Base-by-base conservation (phyloP, 2,113 vertebrate genomes). In the Toxotes chatareus region DNA sequence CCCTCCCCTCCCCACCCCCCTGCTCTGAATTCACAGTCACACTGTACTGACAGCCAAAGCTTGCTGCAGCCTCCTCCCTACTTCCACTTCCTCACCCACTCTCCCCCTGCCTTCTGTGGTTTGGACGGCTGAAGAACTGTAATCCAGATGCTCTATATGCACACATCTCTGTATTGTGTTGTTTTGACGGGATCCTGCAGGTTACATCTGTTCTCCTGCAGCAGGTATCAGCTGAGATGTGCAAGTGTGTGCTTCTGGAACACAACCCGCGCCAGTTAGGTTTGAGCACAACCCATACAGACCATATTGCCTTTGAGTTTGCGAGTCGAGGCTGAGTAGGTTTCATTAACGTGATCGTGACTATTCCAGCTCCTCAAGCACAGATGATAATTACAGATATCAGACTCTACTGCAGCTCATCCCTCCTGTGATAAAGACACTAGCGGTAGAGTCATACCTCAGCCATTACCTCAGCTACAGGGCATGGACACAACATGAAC, bases 1-100 rank as follows among this genome's bases (percentile, higher is more conserved):
- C 4, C 36, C 23, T 57, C 38, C 53, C 21, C 32, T 12, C 38
- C 49, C 19, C 49, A 36, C 2, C 9, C 34, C 4, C 7, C 38
- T 40, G 66, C 73, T 84, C 75, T 81, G 56, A 73, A 82, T 86
- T 85, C 80, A 86, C 63, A 57, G 71, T 68, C 46, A 7, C 75
- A 62, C 70, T 53, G n/a, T 71, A 63, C 68, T 71, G 80, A 83
- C 85, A 79, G 70, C 68, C 83, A 83, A 76, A 88, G 71, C 80
- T 87, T 80, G n/a, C 83, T 79, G 80, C 78, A 73, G 82, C 84
- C 66, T 67, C 85, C 71, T 78, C 57, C 65, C 10, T 55, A 53
- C 65, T 60, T 75, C 59, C 78, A 53, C 76, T 14, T 60, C 66
- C 79, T 60, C 71, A 6, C 71, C 67, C 44, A n/a, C 60, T n/a